Conservation (phyloP, 1,140 invertebrate genomes). For the Proales similis region DNA sequence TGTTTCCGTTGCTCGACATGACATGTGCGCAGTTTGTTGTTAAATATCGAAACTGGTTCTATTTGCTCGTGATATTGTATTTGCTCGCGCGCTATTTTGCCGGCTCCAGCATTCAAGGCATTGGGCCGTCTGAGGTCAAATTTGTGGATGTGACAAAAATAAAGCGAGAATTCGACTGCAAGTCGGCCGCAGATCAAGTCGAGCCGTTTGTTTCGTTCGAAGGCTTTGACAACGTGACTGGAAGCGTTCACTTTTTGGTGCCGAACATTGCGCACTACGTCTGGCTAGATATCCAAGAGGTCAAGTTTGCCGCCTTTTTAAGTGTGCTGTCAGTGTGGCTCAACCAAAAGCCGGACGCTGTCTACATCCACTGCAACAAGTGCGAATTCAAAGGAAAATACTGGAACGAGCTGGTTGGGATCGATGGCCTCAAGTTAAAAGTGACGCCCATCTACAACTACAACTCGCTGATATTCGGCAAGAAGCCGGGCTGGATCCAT, state of each 20-base stretch:
- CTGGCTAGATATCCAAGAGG: background rate
- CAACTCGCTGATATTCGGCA: background rate
- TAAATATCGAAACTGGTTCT: too few relatives aligned
- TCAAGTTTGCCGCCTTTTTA: background rate
- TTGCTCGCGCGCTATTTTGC: too few relatives aligned
- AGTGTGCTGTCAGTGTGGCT: background rate
- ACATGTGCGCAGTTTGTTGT: too few relatives aligned
- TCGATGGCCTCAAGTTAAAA: background rate
- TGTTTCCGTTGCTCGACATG: too few relatives aligned
- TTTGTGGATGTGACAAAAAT: too few relatives aligned
- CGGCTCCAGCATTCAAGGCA: too few relatives aligned
- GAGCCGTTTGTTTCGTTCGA: too few relatives aligned
- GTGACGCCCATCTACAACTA: background rate
- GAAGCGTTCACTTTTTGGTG: background rate
- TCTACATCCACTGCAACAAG: background rate
- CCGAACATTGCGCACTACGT: background rate
- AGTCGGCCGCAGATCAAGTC: too few relatives aligned
- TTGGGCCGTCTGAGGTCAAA: too few relatives aligned
- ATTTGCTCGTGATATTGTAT: too few relatives aligned
- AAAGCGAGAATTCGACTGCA: too few relatives aligned
- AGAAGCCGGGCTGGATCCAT: background rate
- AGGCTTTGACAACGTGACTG: background rate
- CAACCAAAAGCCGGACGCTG: background rate
- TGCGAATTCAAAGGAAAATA: conserved; percentile 1
- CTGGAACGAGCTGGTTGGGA: background rate